Conservation (phyloP, 1,140 invertebrate species). For the Radopholus similis region DNA sequence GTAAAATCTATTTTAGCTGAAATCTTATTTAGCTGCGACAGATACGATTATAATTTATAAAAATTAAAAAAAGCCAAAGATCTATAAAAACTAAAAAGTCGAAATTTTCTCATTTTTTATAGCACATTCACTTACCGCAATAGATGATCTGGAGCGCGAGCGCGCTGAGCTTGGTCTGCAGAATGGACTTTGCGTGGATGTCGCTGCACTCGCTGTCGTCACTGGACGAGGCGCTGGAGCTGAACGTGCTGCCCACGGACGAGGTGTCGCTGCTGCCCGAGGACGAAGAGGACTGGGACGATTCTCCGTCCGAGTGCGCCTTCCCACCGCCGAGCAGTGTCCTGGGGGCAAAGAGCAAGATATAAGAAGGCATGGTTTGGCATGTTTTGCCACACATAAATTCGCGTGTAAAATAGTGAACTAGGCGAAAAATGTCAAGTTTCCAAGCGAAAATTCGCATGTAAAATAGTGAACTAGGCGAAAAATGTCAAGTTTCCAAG, state of each 20-base stretch:
- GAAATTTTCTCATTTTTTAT: constrained; percentile 6
- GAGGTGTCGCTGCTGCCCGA: constrained; percentile 34
- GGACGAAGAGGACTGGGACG: constrained; percentile 1
- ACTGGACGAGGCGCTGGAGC: neutral
- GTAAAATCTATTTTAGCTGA: too few relatives aligned
- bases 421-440: too few relatives aligned
- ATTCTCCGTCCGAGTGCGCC: neutral
- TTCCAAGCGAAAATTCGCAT: too few relatives aligned
- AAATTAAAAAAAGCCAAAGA: neutral
- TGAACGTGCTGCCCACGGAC: constrained; percentile 18
- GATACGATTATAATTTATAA: constrained; percentile 3
- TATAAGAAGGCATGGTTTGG: too few relatives aligned
- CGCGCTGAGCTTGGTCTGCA: constrained; percentile 58
- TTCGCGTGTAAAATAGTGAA: too few relatives aligned
- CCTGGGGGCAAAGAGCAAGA: neutral
- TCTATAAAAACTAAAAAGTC: neutral
- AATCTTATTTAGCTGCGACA: neutral
- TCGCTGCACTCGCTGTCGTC: constrained; percentile 34
- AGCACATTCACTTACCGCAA: constrained; percentile 37
- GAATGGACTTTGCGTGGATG: constrained; percentile 57
- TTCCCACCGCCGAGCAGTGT: constrained; percentile 28
- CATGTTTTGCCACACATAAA: too few relatives aligned
- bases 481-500: too few relatives aligned
- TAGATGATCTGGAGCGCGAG: constrained; percentile 60
- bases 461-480: too few relatives aligned